Evolutionary conservation across 2,113 vertebrate genomes (phyloP), one percentile per base, ranked within the genome.

Genomic region (Siniperca chuatsi): DNA sequence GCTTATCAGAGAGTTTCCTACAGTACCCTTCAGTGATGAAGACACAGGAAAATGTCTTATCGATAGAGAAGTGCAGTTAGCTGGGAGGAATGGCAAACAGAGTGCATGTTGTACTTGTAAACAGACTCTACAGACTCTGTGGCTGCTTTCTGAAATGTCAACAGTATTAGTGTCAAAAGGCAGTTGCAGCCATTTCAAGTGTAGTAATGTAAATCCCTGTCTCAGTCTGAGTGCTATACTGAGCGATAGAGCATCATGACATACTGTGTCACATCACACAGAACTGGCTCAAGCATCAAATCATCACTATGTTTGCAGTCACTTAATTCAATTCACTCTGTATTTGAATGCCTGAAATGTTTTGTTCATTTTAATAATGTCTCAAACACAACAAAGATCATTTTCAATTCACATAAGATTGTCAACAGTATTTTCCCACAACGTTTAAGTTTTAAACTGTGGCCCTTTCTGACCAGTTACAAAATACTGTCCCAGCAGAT

Each of bases 401-500:
- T 9, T 46, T 46, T 23, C 1, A 12, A 40, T 48, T 40, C 37
- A 52, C 37, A 21, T 0, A 2, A 15, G 42, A 66, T 9, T 23
- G 23, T 50, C 46, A 16, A 4, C 12, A 8, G 16, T 23, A 29
- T 52, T 61, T 80, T 2, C 8, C 18, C 8, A 44, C 65, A 81
- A 13, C n/a, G n/a, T 58, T 8, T 6, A 23, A 16, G 20, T 40
- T 68, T 81, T 23, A 33, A 33, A 48, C 35, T 1, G 21, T 18
- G 60, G 67, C 8, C 54, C 65, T 33, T 29, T 79, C 65, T 83
- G 46, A 52, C 64, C 66, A 78, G 81, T 57, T 75, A 75, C 40
- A 73, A 77, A 33, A 71, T 46, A 60, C 70, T 72, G 68, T 95
- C 91, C 95, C 96, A 96, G 95, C 91, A 96, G 96, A 95, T 96